Percentiles rank a stretch among this genome's conserved stretches.
Conservation (phyloP, 30 jellyfish, hydroid and myxozoan genomes). For the Phacellophora camtschatica region DNA sequence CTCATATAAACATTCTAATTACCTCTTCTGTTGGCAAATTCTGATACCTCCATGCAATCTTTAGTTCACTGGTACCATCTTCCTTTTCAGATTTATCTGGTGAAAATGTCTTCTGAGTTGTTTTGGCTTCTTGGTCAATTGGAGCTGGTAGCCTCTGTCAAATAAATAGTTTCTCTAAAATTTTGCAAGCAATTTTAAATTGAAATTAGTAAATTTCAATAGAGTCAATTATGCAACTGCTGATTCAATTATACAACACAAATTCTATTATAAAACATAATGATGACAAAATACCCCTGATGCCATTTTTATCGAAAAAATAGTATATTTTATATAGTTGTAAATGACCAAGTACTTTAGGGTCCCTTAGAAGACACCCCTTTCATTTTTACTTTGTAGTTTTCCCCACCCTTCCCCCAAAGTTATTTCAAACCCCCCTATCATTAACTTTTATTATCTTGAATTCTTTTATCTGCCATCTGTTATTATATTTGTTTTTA, state of each 20-base stretch:
- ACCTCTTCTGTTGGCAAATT: constrained; percentile 53
- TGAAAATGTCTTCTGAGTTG: background rate
- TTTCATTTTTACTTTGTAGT: no score
- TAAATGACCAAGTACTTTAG: no score
- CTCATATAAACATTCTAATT: background rate
- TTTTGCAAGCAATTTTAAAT: no score
- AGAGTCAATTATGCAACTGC: no score
- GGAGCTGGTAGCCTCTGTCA: constrained; percentile 62
- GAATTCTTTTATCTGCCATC: no score
- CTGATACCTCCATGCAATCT: constrained; percentile 93
- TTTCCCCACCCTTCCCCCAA: no score
- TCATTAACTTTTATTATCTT: no score
- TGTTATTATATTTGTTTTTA: no score
- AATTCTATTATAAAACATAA: no score
- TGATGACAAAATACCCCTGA: background rate
- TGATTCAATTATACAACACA: no score
- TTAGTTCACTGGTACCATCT: constrained; percentile 50
- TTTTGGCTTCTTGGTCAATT: background rate
- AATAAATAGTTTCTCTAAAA: background rate
- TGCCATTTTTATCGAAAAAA: background rate
- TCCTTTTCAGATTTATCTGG: background rate
- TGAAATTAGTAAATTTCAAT: background rate
- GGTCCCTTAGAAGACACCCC: no score
- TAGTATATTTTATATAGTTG: background rate
- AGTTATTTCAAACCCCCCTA: no score